Base-by-base conservation (phyloP, 2,797 vertebrate genomes). In the Carduelis carduelis region DNA sequence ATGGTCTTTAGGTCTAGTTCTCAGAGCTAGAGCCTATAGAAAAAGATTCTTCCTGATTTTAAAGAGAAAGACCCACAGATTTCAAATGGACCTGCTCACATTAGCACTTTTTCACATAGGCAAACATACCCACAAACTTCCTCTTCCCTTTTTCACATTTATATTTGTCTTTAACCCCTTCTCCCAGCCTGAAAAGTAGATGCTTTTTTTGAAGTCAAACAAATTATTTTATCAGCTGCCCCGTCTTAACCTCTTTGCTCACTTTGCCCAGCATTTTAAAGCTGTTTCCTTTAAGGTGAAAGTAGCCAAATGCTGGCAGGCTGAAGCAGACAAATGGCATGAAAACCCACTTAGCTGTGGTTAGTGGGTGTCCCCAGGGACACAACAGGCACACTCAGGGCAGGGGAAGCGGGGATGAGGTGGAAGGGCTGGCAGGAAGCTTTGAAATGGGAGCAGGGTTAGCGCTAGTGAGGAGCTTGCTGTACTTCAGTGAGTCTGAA, bases 211-310 rank as follows among this genome's bases (percentile, higher is more conserved):
- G 5, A 76, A 89, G 27, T 63, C 46, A 61, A 61, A 30, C 24
- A 64, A 57, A 71, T 52, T 1, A 44, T 68, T 83, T 91, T 79
- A 69, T 90, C 78, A 87, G 82, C 68, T 69, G 50, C 0, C 0
- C 17, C 3, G 0, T 71, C 82, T 83, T 64, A 46, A 27, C 28
- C 22, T 3, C 30, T 83, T 78, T 50, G 49, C 71, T 84, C 3
- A 15, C 49, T 49, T 46, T 77, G n/a, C 28, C 71, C 50, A 39
- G 60, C 60, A 57, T 83, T 84, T 94, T 74, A 87, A 84, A 71
- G 37, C 71, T 57, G 50, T 50, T 93, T 93, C 37, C 35, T 61
- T 93, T 91, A 43, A 84, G 87, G 75, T 77, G 87, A 94, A 89
- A 80, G 53, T 30, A 83, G 39, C 27, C 22, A 50, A 83, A 41